These are phyloP conservation scores for Octomys mimax DNA, from an alignment of 2,797 vertebrate species.

Conservation along the genomic window DNA sequence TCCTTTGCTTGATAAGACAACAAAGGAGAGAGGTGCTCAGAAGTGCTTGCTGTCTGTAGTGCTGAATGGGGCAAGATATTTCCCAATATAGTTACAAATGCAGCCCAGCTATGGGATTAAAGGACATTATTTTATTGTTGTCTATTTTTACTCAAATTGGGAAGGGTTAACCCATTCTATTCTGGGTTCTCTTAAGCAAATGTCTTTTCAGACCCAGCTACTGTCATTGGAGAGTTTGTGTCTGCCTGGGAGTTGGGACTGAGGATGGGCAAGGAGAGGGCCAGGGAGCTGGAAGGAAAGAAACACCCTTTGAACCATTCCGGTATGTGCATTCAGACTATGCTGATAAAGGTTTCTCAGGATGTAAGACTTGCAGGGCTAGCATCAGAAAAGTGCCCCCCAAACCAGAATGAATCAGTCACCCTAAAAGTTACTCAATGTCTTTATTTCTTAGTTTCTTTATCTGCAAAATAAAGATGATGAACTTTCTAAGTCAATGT, in stretches of 20 bases:
- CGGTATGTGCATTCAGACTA: not conserved
- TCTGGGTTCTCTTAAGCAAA: conserved; percentile 9
- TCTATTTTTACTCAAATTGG: not conserved
- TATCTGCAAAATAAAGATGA: not conserved
- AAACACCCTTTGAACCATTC: not conserved
- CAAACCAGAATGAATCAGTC: not conserved
- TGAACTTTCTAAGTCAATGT: not conserved
- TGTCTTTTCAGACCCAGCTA: not conserved
- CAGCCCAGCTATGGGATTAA: not conserved
- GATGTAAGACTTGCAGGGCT: not conserved
- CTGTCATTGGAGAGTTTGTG: not conserved
- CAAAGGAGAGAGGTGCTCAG: not conserved
- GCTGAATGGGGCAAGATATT: not conserved
- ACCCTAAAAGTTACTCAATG: not conserved
- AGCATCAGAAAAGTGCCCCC: not conserved
- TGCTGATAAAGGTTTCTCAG: not conserved
- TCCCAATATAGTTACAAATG: not conserved
- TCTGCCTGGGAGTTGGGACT: not conserved
- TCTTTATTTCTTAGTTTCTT: not conserved
- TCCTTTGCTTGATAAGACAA: not conserved
- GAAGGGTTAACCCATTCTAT: not conserved
- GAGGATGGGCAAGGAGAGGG: not conserved
- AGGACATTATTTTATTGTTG: not conserved
- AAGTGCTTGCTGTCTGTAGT: not conserved
- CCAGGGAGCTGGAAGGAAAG: not conserved